Evolutionary conservation across 2,797 vertebrate genomes (phyloP), one percentile per base, ranked within the genome.

Genomic region (Linurgus olivaceus): DNA sequence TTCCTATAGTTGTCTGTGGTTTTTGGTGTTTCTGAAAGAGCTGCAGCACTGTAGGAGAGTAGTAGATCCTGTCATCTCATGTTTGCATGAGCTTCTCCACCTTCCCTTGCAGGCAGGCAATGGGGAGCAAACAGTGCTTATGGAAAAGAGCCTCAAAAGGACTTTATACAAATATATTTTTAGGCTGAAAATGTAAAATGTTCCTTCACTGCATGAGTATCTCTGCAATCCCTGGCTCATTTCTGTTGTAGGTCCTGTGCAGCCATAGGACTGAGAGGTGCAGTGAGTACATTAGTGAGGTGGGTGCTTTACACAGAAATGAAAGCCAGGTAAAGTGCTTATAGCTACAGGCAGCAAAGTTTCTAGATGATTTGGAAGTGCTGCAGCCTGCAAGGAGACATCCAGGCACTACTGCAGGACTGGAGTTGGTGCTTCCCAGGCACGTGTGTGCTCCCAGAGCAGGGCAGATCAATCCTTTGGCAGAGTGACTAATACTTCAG

Each of bases 1-100:
- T 51, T 86, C 13, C 35, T 78, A 1, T 37, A 55, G 21, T 16
- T 44, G 17, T 80, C 29, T 1, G 0, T 2, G 2, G 3, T 2
- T 44, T 71, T 24, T 61, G 6, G 10, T 75, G 33, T 38, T 68
- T 62, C 5, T 17, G 40, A 25, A 61, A 55, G 88, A 77, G 33
- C 40, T 1, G 0, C 20, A 72, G 58, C 11, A 44, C 66, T 42
- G 3, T 29, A 19, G n/a, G 31, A 55, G 28, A 8, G 2, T 29
- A 26, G 33, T 8, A 73, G 80, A 44, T 72, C 31, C 54, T 74
- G 51, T 54, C 50, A 24, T 24, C 20, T 77, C 23, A 1, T 16
- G 19, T 77, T 72, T 72, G 18, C 67, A 5, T 52, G 55, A 85
- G 26, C 40, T 82, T 76, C 48, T 37, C 54, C 38, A 17, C 51